phyloP scores from a whole-genome alignment of 2,797 vertebrate species.

The Lateolabrax maculatus region DNA sequence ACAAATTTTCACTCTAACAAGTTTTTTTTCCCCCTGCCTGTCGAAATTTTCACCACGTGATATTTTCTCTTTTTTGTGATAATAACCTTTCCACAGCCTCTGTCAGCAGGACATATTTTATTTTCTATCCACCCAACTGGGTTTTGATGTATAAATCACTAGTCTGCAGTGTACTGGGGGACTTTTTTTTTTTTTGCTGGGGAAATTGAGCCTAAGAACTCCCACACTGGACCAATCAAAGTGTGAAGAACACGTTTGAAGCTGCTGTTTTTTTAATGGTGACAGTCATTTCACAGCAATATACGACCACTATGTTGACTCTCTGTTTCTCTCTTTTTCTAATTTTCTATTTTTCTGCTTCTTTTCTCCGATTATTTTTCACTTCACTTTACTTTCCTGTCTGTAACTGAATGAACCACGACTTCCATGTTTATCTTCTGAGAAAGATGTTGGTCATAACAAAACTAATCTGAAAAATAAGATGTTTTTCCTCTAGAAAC shows the following conservation, averaged over 20 bases:
- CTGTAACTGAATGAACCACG: neutral
- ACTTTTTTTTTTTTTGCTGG: conserved; percentile 35
- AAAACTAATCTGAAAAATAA: neutral
- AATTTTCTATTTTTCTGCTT: conserved; percentile 1
- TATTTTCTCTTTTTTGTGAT: conserved; percentile 30
- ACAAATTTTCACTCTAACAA: neutral
- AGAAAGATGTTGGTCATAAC: neutral
- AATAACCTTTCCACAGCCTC: conserved; percentile 51
- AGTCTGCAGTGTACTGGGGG: conserved; percentile 49
- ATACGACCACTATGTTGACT: conserved; percentile 35
- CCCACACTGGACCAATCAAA: conserved; percentile 72
- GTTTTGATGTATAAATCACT: conserved; percentile 71
- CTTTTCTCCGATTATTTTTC: neutral
- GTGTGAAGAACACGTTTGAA: conserved; percentile 72
- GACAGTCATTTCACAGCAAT: conserved; percentile 70
- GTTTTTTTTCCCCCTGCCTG: neutral
- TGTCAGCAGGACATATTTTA: conserved; percentile 45
- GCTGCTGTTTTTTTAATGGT: conserved; percentile 47
- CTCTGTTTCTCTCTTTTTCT: conserved; percentile 9
- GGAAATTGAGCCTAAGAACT: conserved; percentile 67
- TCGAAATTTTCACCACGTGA: conserved; percentile 16
- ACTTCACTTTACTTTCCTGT: conserved; percentile 8
- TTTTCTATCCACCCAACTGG: conserved; percentile 40
- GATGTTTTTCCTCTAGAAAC: neutral
- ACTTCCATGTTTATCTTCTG: conserved; percentile 3